A percentile compares a stretch with the other conserved stretches of the same genome.
These are phyloP conservation scores for Aphelocoma coerulescens DNA, from an alignment of 2,113 vertebrate genomes.

Conservation along the genomic window DNA sequence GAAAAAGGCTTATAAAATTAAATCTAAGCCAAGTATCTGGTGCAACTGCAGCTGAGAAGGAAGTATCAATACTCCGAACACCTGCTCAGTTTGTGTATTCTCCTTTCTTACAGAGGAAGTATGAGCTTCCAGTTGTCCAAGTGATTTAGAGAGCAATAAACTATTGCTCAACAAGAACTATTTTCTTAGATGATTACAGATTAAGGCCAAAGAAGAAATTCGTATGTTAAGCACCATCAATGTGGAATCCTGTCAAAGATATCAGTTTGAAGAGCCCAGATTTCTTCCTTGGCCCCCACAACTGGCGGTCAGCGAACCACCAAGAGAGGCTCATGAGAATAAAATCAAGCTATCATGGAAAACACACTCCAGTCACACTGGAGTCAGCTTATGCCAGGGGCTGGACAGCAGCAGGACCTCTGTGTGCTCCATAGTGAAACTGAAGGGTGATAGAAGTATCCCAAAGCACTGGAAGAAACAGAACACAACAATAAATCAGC, in stretches of 20 bases:
- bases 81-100: conserved; percentile 63
- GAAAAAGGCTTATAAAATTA: conserved; percentile 41
- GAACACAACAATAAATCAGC: neutral
- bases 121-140: conserved; percentile 60
- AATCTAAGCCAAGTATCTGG: conserved; percentile 12
- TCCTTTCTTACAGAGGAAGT: conserved; percentile 62
- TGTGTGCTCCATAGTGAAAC: conserved; percentile 80
- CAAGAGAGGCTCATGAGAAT: neutral
- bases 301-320: neutral
- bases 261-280: neutral
- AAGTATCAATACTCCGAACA: conserved; percentile 68
- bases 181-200: conserved; percentile 48
- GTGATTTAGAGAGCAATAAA: conserved; percentile 48
- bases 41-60: conserved; percentile 70
- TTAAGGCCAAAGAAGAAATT: conserved; percentile 55
- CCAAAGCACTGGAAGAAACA: conserved; percentile 81
- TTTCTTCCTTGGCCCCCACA: neutral
- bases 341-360: neutral
- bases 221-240: conserved; percentile 40
- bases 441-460: conserved; percentile 80
- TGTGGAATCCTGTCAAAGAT: conserved; percentile 17
- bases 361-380: conserved; percentile 62
- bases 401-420: conserved; percentile 81
- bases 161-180: conserved; percentile 52
- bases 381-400: conserved; percentile 78